These are phyloP conservation scores for Todiramphus chloris DNA, from an alignment of 2,113 vertebrate species.

Conservation along the genomic window DNA sequence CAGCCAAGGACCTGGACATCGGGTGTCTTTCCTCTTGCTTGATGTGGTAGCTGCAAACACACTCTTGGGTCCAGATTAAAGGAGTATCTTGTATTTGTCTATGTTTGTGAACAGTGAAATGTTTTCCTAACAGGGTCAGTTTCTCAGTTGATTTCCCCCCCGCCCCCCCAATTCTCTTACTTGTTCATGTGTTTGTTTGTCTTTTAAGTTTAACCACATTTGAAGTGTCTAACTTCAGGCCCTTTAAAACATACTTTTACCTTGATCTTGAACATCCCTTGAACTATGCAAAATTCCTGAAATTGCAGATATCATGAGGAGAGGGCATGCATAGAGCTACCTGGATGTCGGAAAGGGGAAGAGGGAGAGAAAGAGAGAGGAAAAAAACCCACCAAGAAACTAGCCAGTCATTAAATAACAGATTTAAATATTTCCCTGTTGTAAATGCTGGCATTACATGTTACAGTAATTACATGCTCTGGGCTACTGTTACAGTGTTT, in stretches of 20 bases:
- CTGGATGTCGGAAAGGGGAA: neutral
- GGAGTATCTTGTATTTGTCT: neutral
- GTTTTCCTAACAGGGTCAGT: constrained; percentile 20
- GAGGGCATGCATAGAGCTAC: neutral
- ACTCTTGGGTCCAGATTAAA: neutral
- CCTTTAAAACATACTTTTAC: neutral
- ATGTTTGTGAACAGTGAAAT: neutral
- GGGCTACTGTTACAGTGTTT: constrained; percentile 56
- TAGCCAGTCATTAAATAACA: constrained; percentile 39
- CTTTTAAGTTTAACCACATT: neutral
- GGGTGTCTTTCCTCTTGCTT: neutral
- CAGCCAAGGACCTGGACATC: neutral
- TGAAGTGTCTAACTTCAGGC: neutral
- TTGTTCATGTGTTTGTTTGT: neutral
- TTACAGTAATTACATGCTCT: constrained; percentile 53
- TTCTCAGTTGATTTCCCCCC: neutral
- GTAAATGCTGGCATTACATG: constrained; percentile 40
- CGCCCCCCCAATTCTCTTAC: neutral
- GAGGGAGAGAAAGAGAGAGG: neutral
- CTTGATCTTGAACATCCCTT: neutral
- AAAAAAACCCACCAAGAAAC: neutral
- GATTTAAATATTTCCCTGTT: constrained; percentile 59
- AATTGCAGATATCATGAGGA: neutral
- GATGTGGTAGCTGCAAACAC: neutral
- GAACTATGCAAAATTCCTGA: neutral